These are phyloP conservation scores for Cantharis rufa DNA, from an alignment of 2,888 invertebrate genomes.

Conservation along the genomic window DNA sequence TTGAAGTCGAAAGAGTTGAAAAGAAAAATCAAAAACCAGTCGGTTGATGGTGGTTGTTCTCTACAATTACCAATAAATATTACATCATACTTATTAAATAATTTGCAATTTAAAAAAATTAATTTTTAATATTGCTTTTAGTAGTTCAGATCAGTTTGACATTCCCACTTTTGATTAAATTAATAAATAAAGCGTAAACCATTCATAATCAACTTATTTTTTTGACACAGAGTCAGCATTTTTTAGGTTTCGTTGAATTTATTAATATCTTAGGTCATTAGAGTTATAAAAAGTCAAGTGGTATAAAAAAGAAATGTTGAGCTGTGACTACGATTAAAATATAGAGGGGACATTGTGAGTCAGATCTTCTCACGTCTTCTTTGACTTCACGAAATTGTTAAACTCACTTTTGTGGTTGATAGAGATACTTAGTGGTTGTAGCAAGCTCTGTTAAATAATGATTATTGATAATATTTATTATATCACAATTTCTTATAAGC, in stretches of 20 bases:
- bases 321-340: neutral
- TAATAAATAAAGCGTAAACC: neutral
- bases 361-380: neutral
- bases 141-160: neutral
- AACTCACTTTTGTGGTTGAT: too few species aligned
- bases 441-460: too few species aligned
- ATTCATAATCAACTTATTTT: neutral
- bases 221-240: neutral
- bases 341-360: neutral
- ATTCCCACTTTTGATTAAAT: neutral
- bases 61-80: neutral
- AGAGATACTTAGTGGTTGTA: too few species aligned
- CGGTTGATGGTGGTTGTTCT: too few species aligned
- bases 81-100: neutral
- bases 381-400: too few species aligned
- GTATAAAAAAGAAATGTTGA: neutral
- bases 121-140: neutral
- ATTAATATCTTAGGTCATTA: neutral
- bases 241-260: neutral
- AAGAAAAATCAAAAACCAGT: neutral
- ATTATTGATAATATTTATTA: too few species aligned
- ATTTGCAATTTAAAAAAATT: neutral
- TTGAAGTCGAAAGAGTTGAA: neutral
- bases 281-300: neutral
- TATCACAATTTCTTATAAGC: too few species aligned